A percentile compares a stretch with the other conserved stretches of the same genome.
Conservation (phyloP, 2,797 vertebrate species). For the Mallotus villosus region DNA sequence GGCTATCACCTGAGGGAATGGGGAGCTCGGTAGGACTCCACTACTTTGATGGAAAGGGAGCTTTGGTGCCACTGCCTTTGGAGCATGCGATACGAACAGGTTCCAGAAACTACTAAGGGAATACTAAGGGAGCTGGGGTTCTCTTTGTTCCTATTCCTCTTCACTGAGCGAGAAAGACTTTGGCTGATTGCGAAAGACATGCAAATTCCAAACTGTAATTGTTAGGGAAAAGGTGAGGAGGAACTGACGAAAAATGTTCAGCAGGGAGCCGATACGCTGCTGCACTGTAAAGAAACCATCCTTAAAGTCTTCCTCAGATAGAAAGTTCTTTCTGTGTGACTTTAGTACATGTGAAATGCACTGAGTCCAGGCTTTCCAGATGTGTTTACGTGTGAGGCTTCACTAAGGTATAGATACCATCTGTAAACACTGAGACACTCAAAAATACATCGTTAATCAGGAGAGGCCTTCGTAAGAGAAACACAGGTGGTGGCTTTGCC, state of each 20-base stretch:
- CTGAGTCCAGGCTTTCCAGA: slow-evolving; percentile 50
- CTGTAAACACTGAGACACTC: slow-evolving; percentile 61
- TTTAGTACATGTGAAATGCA: slow-evolving; percentile 11
- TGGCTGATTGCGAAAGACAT: background rate
- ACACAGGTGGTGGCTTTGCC: slow-evolving; percentile 57
- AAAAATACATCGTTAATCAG: slow-evolving; percentile 63
- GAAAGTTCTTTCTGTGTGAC: slow-evolving; percentile 16
- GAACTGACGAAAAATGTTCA: background rate
- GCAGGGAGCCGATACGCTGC: background rate
- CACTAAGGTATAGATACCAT: slow-evolving; percentile 61
- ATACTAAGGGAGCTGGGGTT: background rate
- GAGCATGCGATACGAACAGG: background rate
- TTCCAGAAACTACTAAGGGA: background rate
- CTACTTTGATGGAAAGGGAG: background rate
- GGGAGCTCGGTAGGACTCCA: background rate
- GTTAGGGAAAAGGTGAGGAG: background rate
- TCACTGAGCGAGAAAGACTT: slow-evolving; percentile 4
- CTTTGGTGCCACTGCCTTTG: slow-evolving; percentile 5
- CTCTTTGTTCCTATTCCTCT: slow-evolving; percentile 3
- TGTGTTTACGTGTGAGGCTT: slow-evolving; percentile 58
- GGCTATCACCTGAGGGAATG: slow-evolving; percentile 35
- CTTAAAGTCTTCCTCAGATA: no score
- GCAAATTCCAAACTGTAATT: background rate
- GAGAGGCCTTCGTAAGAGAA: slow-evolving; percentile 39
- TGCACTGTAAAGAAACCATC: slow-evolving; percentile 1